Conservation (phyloP, 2,888 invertebrate species). For the Drosophila engyochracea region DNA sequence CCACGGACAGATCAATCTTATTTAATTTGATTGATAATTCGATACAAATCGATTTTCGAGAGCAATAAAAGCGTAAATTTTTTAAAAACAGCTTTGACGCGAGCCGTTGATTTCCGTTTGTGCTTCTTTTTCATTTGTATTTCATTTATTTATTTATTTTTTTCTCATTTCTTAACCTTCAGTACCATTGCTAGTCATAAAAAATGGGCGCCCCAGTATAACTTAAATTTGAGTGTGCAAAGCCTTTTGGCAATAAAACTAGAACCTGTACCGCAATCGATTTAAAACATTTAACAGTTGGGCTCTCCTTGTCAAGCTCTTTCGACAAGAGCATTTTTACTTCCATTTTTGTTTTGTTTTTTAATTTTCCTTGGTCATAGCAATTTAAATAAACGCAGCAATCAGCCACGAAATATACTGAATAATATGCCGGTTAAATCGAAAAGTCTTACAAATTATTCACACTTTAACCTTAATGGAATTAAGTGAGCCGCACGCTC, state of each 20-base stretch:
- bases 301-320: not conserved
- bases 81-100: not conserved
- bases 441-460: not conserved
- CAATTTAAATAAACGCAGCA: not conserved
- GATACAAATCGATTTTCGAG: not conserved
- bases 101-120: not conserved
- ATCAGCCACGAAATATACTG: not conserved
- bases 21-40: not conserved
- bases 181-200: not conserved
- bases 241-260: not conserved
- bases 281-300: not conserved
- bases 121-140: not conserved
- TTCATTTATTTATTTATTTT: not conserved
- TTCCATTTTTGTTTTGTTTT: not conserved
- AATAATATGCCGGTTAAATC: not conserved
- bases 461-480: conserved; percentile 1
- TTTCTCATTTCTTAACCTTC: not conserved
- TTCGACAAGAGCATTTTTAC: not conserved
- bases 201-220: not conserved
- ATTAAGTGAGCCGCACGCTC: not conserved
- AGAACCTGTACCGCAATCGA: not conserved
- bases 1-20: not conserved
- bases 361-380: not conserved
- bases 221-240: not conserved
- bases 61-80: not conserved